Percentiles rank a stretch among this genome's conserved stretches.
Conservation (phyloP, 2,113 vertebrate species). For the Hippocampus zosterae region DNA sequence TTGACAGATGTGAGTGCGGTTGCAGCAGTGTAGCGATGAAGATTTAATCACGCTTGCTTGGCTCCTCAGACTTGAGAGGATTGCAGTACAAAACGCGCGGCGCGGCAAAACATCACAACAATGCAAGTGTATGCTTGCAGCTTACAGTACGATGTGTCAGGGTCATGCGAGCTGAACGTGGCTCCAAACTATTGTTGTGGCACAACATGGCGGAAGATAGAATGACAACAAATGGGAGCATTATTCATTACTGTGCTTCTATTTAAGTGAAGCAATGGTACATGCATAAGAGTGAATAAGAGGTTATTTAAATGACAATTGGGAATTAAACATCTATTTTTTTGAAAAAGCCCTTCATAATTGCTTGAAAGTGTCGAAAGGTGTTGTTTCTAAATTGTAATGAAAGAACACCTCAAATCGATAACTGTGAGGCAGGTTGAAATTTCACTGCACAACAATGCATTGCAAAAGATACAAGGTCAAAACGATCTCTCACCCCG, state of each 20-base stretch:
- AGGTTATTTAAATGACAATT: neutral
- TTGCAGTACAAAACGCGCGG: constrained; percentile 22
- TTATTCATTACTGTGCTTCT: neutral
- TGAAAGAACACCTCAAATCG: neutral
- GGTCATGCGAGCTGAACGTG: constrained; percentile 7
- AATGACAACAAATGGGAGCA: constrained; percentile 13
- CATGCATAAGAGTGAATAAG: neutral
- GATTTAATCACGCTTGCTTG: constrained; percentile 67
- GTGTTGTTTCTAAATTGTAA: neutral
- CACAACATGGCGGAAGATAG: constrained; percentile 2
- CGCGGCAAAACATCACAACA: constrained; percentile 42
- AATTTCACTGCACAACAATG: no score
- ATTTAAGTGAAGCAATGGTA: neutral
- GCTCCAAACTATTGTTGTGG: constrained; percentile 7
- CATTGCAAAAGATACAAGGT: no score
- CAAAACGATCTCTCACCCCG: no score
- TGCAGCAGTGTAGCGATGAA: constrained; percentile 35
- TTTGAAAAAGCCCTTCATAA: neutral
- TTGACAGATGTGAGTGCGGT: constrained; percentile 43
- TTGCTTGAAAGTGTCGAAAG: neutral
- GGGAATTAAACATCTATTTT: neutral
- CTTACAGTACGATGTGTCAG: constrained; percentile 17
- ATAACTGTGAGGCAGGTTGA: neutral
- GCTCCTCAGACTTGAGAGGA: constrained; percentile 49
- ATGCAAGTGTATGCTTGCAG: constrained; percentile 9